Base-by-base conservation (phyloP, 1,140 invertebrate species). In the Dicyema japonicum region DNA sequence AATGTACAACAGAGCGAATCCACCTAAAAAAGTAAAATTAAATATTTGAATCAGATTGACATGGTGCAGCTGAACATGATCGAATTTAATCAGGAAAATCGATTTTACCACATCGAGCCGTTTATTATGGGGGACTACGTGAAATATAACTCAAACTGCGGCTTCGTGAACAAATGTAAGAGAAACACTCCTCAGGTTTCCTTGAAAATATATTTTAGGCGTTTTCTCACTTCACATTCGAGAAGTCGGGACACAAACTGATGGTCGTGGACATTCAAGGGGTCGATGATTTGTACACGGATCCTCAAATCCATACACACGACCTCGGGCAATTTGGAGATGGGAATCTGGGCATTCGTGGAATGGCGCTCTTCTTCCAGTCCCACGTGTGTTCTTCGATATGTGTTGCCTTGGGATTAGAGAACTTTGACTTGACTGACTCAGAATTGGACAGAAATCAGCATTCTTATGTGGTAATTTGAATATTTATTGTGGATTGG, bases 201-300 rank as follows among this genome's bases (percentile, higher is more conserved):
- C 16, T 26, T 5, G 19, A 8, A 26, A 9, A 23, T 25, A 22
- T 24, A 8, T 33, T 35, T 3, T 30, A 57, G 44, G 58, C 60
- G 5, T 60, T 62, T 38, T 60, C 58, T 37, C 60, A 62, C 37
- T 62, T 62, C 36, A 61, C 60, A 3, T 62, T 62, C 50, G 60
- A 62, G 40, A 39, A 56, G 23, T 60, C 57, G 17, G 59, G 58
- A 5, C 60, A 62, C 40, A 47, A 59, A 37, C 32, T 61, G 35
- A 60, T 62, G 30, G 56, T 62, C 4, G 60, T 62, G n/a, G 60
- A 62, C 35, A 54, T 62, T 29, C 60, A 62, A 42, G 60, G 60
- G n/a, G 60, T 62, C 14, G 60, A 58, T 7, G 60, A 62, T 42
- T 40, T 62, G 8, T 62, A 62, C 39, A 62, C 60, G 9, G 60